phyloP scores from a whole-genome alignment of 2,888 invertebrate species.

The Acanthosepion pharaonis region DNA sequence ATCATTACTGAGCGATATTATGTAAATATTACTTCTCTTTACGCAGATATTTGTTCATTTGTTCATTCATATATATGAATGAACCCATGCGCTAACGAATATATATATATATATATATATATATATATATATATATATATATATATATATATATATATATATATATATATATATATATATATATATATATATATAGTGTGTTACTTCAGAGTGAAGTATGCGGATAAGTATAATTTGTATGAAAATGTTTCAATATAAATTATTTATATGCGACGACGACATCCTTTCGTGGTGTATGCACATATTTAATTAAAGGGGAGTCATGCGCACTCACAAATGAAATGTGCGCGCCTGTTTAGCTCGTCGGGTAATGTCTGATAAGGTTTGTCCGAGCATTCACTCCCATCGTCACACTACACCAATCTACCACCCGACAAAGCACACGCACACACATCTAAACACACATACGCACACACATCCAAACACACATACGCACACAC shows the following conservation, averaged over 20 bases:
- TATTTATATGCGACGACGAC: too few species aligned
- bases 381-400: too few species aligned
- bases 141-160: conserved; percentile 34
- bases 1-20: neutral
- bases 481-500: too few species aligned
- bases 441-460: too few species aligned
- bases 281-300: too few species aligned
- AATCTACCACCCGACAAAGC: too few species aligned
- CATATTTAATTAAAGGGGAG: too few species aligned
- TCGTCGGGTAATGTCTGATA: too few species aligned
- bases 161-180: conserved; percentile 3
- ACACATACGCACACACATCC: too few species aligned
- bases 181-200: conserved; percentile 17
- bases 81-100: neutral
- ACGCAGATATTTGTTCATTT: neutral
- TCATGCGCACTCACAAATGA: neutral
- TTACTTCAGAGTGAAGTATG: too few species aligned
- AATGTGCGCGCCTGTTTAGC: neutral
- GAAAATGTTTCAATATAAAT: neutral
- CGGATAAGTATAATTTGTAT: neutral
- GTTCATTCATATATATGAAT: too few species aligned
- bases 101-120: conserved; percentile 12
- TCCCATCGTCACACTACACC: too few species aligned
- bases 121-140: conserved; percentile 38
- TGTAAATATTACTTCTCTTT: neutral